Evolutionary conservation across 2,113 vertebrate genomes (phyloP).

Genomic region (Budorcas taxicolor): DNA sequence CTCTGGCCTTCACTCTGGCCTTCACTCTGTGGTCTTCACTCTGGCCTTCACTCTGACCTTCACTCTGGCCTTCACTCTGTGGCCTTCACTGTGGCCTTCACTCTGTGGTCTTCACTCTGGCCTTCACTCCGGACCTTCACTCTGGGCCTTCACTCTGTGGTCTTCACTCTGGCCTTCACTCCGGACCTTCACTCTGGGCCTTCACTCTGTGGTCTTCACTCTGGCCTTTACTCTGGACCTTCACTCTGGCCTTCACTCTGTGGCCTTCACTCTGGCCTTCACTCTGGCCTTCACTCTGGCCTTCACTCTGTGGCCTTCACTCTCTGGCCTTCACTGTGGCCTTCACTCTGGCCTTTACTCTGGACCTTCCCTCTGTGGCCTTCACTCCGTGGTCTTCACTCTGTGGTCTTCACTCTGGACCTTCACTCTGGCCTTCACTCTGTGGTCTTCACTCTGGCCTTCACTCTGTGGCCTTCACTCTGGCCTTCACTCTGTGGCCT

Average conservation of each 20-base stretch:
- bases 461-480: not conserved
- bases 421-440: not conserved
- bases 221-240: not conserved
- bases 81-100: not conserved
- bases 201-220: rapidly evolving
- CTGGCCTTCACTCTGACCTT: too few species aligned
- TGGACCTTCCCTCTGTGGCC: rapidly evolving
- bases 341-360: too few species aligned
- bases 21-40: not conserved
- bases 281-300: not conserved
- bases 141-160: not conserved
- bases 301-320: rapidly evolving
- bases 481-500: not conserved
- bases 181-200: not conserved
- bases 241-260: not conserved
- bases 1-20: too few species aligned
- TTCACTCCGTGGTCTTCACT: not conserved
- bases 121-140: too few species aligned
- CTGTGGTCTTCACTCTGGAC: too few species aligned
- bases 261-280: not conserved
- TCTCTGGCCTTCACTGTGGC: not conserved
- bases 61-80: rapidly evolving
- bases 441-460: not conserved
- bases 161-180: not conserved
- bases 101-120: rapidly evolving